Evolutionary conservation across 2,888 invertebrate species (phyloP).

Genomic region (Andrena haemorrhoa): DNA sequence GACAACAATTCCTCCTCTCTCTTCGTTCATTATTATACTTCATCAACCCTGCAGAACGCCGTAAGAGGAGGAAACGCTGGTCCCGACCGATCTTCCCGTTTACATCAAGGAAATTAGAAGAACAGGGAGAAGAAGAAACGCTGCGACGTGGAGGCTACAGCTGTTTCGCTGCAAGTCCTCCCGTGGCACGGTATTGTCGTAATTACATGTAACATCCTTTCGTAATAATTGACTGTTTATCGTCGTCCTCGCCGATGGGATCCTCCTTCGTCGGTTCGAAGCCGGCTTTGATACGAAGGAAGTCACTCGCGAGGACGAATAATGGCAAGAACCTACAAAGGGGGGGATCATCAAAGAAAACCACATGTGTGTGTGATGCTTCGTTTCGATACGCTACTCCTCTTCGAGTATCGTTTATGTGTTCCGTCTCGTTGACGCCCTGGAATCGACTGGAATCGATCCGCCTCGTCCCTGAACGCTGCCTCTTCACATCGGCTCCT

Average conservation of each 20-base stretch:
- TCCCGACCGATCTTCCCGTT: conserved; percentile 54
- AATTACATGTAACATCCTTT: conserved; percentile 71
- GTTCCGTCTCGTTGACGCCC: conserved; percentile 50
- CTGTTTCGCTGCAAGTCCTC: conserved; percentile 26
- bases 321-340: conserved; percentile 79
- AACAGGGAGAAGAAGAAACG: conserved; percentile 13
- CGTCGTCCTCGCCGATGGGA: conserved; percentile 66
- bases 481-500: conserved; percentile 21
- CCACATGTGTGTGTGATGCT: conserved; percentile 62
- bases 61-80: conserved; percentile 15
- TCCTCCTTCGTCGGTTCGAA: conserved; percentile 33
- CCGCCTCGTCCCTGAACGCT: conserved; percentile 4
- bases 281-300: conserved; percentile 27
- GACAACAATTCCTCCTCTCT: conserved; percentile 22
- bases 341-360: conserved; percentile 61
- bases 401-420: conserved; percentile 61
- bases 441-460: conserved; percentile 27
- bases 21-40: neutral
- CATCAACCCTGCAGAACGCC: neutral
- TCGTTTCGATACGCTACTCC: conserved; percentile 54
- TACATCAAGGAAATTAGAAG: conserved; percentile 31
- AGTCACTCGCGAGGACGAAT: conserved; percentile 60
- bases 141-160: conserved; percentile 31
- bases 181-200: conserved; percentile 72
- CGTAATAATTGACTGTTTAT: conserved; percentile 81